A percentile compares a stretch with the other conserved stretches of the same genome.
Evolutionary conservation across 2,113 vertebrate genomes (phyloP).

Genomic region (Pelodiscus sinensis): DNA sequence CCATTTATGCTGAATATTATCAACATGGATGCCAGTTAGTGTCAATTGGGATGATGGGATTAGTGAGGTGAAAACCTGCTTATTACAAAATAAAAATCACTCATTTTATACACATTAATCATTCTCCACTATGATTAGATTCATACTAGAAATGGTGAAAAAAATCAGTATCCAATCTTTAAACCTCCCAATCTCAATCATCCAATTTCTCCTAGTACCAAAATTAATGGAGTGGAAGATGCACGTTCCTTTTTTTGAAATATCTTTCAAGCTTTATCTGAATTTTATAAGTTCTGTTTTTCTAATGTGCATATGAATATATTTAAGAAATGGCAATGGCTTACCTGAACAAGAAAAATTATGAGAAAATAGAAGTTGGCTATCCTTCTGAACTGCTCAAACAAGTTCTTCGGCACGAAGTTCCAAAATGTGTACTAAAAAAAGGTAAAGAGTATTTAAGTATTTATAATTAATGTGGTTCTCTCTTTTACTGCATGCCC

Average conservation of each 20-base stretch:
- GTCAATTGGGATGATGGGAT: neutral
- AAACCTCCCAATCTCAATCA: neutral
- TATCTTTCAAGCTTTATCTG: neutral
- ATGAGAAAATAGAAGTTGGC: constrained; percentile 99
- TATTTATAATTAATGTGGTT: neutral
- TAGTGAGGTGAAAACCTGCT: neutral
- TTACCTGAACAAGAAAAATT: constrained; percentile 99
- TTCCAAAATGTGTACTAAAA: constrained; percentile 98
- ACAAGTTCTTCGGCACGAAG: constrained; percentile 98
- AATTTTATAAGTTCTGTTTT: neutral
- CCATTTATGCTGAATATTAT: neutral
- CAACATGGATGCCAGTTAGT: neutral
- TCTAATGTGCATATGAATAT: neutral
- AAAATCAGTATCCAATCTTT: neutral
- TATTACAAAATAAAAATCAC: neutral
- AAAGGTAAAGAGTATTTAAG: constrained; percentile 4
- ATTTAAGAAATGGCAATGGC: neutral
- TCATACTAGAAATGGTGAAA: neutral
- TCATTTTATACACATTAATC: neutral
- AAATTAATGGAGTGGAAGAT: neutral
- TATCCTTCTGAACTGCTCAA: constrained; percentile 98
- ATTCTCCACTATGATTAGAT: neutral
- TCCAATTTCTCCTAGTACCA: neutral
- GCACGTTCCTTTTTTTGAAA: neutral
- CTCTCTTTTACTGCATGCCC: neutral